Base-by-base conservation (phyloP, 2,113 vertebrate species). In the Charadrius vociferus region DNA sequence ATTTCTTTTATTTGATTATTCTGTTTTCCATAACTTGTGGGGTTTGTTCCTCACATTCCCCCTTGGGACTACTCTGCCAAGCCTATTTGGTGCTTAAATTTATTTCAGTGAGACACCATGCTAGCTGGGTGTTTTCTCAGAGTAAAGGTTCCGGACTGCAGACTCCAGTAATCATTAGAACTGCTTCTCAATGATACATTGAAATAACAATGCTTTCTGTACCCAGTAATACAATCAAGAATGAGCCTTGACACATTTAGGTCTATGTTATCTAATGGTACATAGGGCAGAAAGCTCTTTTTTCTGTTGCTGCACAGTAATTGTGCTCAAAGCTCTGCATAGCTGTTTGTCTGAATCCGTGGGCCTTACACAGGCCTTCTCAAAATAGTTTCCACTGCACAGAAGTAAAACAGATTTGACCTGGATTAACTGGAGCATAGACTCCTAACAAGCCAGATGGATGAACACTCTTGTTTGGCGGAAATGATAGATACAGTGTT, bases 361-460 rank as follows among this genome's bases (percentile, higher is more conserved):
- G 53, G 52, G 19, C 78, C 27, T 78, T 86, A 56, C 36, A 58
- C n/a, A 81, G 74, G 43, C 47, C 78, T 73, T 88, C 85, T 73
- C 59, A 73, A 71, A 96, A 93, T 86, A 95, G 66, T 93, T 96
- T 88, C 66, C n/a, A 50, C 41, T 70, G 55, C 58, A 86, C 8
- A 67, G 78, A 91, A 94, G 55, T 95, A 77, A 94, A 94, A 73
- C 78, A 91, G 78, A 52, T 95, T 95, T 96, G 91, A 96, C 89
- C 78, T 93, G 87, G 85, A 86, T 96, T 95, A 96, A 70, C 36
- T 95, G 81, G 55, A 95, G 84, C 58, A 59, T 26, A 30, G 50
- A 45, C 10, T 96, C 23, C 53, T 93, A 87, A 91, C 62, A 50
- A 90, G 71, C 62, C 91, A 95, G 86, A 90, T 78, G 94, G 96